These are phyloP conservation scores for Agelastica alni DNA, from an alignment of 2,888 invertebrate species.

Conservation along the genomic window DNA sequence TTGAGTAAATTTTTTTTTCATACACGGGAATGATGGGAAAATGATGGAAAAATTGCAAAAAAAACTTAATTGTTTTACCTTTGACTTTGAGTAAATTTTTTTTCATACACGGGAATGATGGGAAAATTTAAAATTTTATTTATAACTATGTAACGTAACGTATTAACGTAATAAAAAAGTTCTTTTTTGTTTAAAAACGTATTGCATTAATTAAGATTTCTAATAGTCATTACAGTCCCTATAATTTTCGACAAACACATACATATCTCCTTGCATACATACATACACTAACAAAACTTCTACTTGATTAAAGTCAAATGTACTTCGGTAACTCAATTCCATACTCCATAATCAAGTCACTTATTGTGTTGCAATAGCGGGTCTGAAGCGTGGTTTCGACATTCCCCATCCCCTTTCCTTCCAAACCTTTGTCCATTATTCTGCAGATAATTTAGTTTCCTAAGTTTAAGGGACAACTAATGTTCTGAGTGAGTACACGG, in stretches of 20 bases:
- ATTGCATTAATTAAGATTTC: no score
- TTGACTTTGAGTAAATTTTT: no score
- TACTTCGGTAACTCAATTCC: conserved; percentile 29
- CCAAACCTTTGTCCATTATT: conserved; percentile 54
- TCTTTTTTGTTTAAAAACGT: no score
- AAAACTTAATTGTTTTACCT: no score
- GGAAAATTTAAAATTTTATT: no score
- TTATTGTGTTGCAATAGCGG: conserved; percentile 36
- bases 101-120: no score
- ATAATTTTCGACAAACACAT: not conserved
- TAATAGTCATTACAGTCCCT: no score
- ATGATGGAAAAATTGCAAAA: no score
- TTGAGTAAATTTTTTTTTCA: no score
- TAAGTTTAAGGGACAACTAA: conserved; percentile 50
- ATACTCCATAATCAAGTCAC: conserved; percentile 39
- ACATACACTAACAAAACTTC: conserved; percentile 5
- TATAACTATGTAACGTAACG: no score
- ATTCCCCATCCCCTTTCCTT: conserved; percentile 31
- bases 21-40: no score
- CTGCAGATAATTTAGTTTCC: conserved; percentile 51
- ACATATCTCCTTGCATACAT: not conserved
- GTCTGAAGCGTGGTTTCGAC: conserved; percentile 30
- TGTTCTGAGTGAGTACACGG: conserved; percentile 43
- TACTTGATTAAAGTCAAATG: conserved; percentile 23
- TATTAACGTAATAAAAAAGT: no score